Conservation (phyloP, 1,140 invertebrate species). For the Acromyrmex echinatior region DNA sequence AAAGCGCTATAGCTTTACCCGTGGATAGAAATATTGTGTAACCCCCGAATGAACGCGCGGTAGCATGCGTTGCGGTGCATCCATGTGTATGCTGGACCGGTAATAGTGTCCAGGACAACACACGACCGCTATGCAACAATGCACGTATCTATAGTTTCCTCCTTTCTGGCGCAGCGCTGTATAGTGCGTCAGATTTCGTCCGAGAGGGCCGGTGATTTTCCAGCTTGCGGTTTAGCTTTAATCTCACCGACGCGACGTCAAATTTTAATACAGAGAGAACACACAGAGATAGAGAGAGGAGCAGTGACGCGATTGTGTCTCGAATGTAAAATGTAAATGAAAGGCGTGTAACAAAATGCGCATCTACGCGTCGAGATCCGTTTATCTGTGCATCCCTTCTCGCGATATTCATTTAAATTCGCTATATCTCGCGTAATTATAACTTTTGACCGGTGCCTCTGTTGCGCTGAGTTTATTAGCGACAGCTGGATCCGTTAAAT, state of each 20-base stretch:
- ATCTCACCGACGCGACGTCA: slow-evolving; percentile 45
- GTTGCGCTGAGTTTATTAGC: slow-evolving; percentile 57
- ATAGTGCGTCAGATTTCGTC: slow-evolving; percentile 51
- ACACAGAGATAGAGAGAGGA: neutral
- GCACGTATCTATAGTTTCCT: slow-evolving; percentile 36
- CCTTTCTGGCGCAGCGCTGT: slow-evolving; percentile 25
- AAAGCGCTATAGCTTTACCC: slow-evolving; percentile 13
- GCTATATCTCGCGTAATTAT: slow-evolving; percentile 61
- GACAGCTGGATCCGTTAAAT: slow-evolving; percentile 64
- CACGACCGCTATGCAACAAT: slow-evolving; percentile 51
- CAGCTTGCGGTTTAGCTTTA: slow-evolving; percentile 56
- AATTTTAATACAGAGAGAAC: slow-evolving; percentile 45
- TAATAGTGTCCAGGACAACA: slow-evolving; percentile 51
- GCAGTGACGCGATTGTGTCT: slow-evolving; percentile 4
- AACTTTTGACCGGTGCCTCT: slow-evolving; percentile 48
- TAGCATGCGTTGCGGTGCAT: slow-evolving; percentile 33
- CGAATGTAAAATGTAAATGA: slow-evolving; percentile 52
- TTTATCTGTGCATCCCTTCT: slow-evolving; percentile 30
- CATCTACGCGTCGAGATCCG: slow-evolving; percentile 26
- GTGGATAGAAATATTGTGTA: slow-evolving; percentile 42
- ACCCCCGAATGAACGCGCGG: slow-evolving; percentile 34
- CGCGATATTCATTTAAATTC: slow-evolving; percentile 57
- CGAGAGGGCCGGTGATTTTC: slow-evolving; percentile 51
- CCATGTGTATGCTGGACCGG: slow-evolving; percentile 23
- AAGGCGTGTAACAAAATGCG: slow-evolving; percentile 48